Base-by-base conservation (phyloP, 1,140 invertebrate genomes). In the Brachionus rubens region DNA sequence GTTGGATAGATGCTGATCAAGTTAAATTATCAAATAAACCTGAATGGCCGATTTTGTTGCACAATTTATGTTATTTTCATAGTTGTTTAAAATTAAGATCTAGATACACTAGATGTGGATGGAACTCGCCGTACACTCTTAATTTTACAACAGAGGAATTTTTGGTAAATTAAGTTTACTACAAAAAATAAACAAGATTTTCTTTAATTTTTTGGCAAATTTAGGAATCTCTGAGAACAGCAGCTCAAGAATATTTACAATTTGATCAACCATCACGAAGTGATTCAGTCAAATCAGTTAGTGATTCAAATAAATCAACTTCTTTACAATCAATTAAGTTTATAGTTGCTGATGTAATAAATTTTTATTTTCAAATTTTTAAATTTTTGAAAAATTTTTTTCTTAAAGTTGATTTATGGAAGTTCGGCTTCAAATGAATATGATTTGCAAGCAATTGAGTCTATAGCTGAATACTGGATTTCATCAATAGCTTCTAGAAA, bases 21-120 rank as follows among this genome's bases (percentile, higher is more conserved):
- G 70, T 84, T 33, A 81, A 80, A 56, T 80, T 81, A 76, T 81
- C 79, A 10, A 79, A 77, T 6, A 76, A 81, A 7, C 76, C 78
- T 2, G 82, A 84, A 47, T 84, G 83, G 83, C 80, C 82, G 4
- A 77, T 80, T 7, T 78, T 84, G 67, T 78, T 84, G 40, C 83
- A 85, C 78, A 84, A 85, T 77, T 77, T 85, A 77, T 83, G 82
- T 77, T 83, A 83, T 77, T 78, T 84, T 4, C 83, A 85, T 75
- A 81, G 80, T 46, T 81, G 83, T n/a, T 75, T 85, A 14, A 80
- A 81, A 40, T 80, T 84, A 0, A 75, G 83, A 36, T 79, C 81
- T 14, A 77, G 83, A 6, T 83, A 80, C 78, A 80, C 80, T 26
- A 68, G 75, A 16, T 82, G 80, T 16, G 83, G 82, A n/a, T 85